These are phyloP conservation scores for Phrynocephalus vlangalii DNA, from an alignment of 2,797 vertebrate species.

Conservation along the genomic window DNA sequence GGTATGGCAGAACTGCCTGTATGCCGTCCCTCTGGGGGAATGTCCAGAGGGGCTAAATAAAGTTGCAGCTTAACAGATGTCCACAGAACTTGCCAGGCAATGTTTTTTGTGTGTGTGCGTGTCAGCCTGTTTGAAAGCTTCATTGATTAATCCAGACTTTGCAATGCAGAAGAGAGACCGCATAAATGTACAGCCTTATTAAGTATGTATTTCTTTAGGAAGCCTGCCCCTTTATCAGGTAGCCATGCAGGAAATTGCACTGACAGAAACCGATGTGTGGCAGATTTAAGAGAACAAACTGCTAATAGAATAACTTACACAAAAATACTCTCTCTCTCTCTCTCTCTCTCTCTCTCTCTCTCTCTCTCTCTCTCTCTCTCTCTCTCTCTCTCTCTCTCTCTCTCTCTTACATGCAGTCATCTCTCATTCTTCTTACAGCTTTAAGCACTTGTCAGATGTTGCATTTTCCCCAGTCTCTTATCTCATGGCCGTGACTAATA, in stretches of 20 bases:
- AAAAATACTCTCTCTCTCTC: slow-evolving; percentile 4
- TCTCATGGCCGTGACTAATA: neutral
- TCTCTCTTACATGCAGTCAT: neutral
- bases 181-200: slow-evolving; percentile 34
- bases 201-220: slow-evolving; percentile 45
- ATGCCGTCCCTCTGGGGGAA: slow-evolving; percentile 60
- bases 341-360: neutral
- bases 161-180: slow-evolving; percentile 38
- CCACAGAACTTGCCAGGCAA: slow-evolving; percentile 48
- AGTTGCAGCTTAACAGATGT: slow-evolving; percentile 69
- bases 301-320: slow-evolving; percentile 27
- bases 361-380: slow-evolving; percentile 7
- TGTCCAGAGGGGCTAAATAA: slow-evolving; percentile 67
- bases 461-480: neutral
- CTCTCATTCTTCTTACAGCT: slow-evolving; percentile 10
- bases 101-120: slow-evolving; percentile 42
- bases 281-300: slow-evolving; percentile 20
- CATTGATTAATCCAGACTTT: slow-evolving; percentile 55
- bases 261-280: slow-evolving; percentile 1
- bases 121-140: slow-evolving; percentile 56
- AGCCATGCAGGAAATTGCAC: slow-evolving; percentile 19
- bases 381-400: slow-evolving; percentile 2
- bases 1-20: slow-evolving; percentile 49
- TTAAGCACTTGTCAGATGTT: neutral
- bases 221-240: slow-evolving; percentile 30